These are phyloP conservation scores for Thera britannica DNA, from an alignment of 2,888 invertebrate genomes.

Conservation along the genomic window DNA sequence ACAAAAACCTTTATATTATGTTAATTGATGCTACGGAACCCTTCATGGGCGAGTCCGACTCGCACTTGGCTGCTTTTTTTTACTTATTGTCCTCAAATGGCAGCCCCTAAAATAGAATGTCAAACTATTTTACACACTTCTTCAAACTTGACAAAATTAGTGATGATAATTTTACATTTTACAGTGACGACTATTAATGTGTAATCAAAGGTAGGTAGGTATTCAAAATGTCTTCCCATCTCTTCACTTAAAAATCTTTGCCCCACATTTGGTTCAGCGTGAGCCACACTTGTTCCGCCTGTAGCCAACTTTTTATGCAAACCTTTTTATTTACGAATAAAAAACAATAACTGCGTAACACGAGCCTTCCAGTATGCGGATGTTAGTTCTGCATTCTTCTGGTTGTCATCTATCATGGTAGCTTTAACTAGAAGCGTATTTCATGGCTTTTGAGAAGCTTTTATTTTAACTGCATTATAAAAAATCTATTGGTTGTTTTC, in stretches of 20 bases:
- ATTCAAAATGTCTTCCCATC: slow-evolving; percentile 5
- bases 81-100: too few species aligned
- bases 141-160: too few species aligned
- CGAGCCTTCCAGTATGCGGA: slow-evolving; percentile 79
- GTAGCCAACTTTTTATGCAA: slow-evolving; percentile 68
- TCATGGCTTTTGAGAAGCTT: slow-evolving; percentile 25
- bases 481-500: too few species aligned
- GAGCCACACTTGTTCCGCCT: slow-evolving; percentile 69
- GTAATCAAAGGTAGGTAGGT: not conserved
- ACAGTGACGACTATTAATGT: not conserved
- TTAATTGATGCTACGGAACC: too few species aligned
- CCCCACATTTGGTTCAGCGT: slow-evolving; percentile 20
- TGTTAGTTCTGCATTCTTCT: slow-evolving; percentile 53
- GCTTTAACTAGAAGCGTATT: slow-evolving; percentile 26
- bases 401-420: slow-evolving; percentile 31
- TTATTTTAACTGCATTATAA: slow-evolving; percentile 7
- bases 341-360: slow-evolving; percentile 66
- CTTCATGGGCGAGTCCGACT: too few species aligned
- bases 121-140: too few species aligned
- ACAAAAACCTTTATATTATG: too few species aligned
- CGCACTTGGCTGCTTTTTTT: too few species aligned
- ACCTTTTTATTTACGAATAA: slow-evolving; percentile 55
- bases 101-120: too few species aligned
- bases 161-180: too few species aligned
- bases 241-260: slow-evolving; percentile 25